phyloP scores from a whole-genome alignment of 2,888 invertebrate species.

The Abscondita cerata region DNA sequence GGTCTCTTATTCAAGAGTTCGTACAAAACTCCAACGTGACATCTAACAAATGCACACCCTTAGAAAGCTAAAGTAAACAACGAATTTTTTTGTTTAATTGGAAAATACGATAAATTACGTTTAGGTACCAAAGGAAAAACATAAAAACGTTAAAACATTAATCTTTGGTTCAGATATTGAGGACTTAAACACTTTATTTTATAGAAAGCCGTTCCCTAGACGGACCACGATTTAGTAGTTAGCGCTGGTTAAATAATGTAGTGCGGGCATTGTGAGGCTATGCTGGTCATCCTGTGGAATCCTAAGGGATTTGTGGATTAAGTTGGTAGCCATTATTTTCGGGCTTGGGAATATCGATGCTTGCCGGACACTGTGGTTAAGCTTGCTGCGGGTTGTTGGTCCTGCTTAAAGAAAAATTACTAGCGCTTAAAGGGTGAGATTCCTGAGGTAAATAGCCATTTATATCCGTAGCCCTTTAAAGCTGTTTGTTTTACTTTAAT shows the following conservation, averaged over 20 bases:
- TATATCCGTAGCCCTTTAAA: conserved; percentile 16
- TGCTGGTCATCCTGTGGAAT: conserved; percentile 53
- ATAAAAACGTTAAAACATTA: conserved; percentile 34
- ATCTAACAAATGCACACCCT: background rate
- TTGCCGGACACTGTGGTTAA: conserved; percentile 47
- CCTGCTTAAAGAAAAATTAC: conserved; percentile 34
- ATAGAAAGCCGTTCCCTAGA: conserved; percentile 45
- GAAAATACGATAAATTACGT: conserved; percentile 21
- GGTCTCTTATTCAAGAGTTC: conserved; percentile 17
- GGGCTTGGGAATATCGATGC: conserved; percentile 50
- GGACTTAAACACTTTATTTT: conserved; percentile 47
- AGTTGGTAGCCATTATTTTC: conserved; percentile 57
- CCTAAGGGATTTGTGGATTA: conserved; percentile 56
- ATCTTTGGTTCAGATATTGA: conserved; percentile 36
- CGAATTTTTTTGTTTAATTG: background rate
- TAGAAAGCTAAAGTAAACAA: background rate
- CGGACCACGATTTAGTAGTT: conserved; percentile 57
- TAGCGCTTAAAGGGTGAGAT: conserved; percentile 28
- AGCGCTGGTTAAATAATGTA: conserved; percentile 59
- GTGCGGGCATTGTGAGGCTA: conserved; percentile 55
- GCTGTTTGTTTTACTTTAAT: conserved; percentile 24
- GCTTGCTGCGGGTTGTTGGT: conserved; percentile 32
- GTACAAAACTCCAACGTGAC: background rate
- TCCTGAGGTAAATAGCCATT: conserved; percentile 34
- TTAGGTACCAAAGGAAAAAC: conserved; percentile 17